A percentile compares a stretch with the other conserved stretches of the same genome.
Evolutionary conservation across 2,113 vertebrate species (phyloP).

Genomic region (Pteropus alecto): DNA sequence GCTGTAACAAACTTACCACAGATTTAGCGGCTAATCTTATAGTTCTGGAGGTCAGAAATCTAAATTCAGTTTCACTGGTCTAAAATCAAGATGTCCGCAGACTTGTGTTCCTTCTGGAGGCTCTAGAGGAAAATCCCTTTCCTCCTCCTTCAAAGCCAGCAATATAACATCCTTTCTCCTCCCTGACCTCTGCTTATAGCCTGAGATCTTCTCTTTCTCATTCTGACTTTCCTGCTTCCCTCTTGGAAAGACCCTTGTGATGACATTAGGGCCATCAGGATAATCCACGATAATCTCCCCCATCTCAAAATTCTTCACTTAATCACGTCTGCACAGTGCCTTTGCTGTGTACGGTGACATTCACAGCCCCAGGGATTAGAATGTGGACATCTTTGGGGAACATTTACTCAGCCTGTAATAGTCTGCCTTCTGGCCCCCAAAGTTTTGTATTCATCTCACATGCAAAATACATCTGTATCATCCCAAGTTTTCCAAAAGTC

Average conservation of each 20-base stretch:
- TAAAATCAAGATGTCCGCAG: neutral
- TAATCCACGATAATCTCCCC: neutral
- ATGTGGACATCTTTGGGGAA: neutral
- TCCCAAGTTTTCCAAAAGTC: neutral
- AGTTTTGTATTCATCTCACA: neutral
- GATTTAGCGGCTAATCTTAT: neutral
- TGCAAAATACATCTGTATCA: neutral
- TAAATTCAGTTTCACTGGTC: neutral
- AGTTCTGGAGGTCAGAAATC: neutral
- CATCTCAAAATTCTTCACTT: neutral
- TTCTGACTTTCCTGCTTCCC: neutral
- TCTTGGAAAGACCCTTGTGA: neutral
- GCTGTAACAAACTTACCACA: neutral
- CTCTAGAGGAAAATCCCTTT: neutral
- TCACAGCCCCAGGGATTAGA: neutral
- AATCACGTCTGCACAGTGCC: neutral
- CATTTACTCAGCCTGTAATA: neutral
- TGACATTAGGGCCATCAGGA: neutral
- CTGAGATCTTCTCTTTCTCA: neutral
- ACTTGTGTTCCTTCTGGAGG: neutral
- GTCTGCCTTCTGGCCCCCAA: neutral
- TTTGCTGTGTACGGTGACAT: neutral
- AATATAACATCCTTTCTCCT: neutral
- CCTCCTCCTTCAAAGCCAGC: neutral
- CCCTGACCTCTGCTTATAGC: neutral